Evolutionary conservation across 2,888 invertebrate genomes (phyloP).

Genomic region (Ormyrus thymus): DNA sequence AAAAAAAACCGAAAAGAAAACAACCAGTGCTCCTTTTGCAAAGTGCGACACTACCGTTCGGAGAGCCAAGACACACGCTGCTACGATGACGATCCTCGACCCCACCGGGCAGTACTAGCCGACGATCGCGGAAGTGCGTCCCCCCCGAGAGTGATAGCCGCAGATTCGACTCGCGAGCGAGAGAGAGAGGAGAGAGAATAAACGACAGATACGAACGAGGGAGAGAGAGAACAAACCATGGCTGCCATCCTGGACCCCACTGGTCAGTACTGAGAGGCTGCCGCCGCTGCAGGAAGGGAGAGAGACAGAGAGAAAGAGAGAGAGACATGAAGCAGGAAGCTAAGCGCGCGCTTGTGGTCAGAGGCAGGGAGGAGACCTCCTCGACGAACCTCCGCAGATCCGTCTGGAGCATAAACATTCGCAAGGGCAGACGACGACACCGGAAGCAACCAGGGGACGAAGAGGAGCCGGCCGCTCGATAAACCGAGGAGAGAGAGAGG

Average conservation of each 20-base stretch:
- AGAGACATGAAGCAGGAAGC: background rate
- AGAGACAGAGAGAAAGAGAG: slow-evolving; percentile 33
- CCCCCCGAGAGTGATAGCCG: slow-evolving; percentile 1
- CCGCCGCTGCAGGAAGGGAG: slow-evolving; percentile 15
- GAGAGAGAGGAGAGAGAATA: slow-evolving; percentile 40
- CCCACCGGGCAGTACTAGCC: slow-evolving; percentile 69
- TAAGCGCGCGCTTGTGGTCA: slow-evolving; percentile 47
- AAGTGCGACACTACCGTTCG: too few species aligned
- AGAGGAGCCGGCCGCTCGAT: slow-evolving; percentile 50
- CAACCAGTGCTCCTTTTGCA: too few species aligned
- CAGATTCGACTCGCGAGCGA: slow-evolving; percentile 35
- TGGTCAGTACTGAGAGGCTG: slow-evolving; percentile 66
- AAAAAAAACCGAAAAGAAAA: too few species aligned
- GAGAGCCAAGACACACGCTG: too few species aligned
- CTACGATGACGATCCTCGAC: slow-evolving; percentile 61
- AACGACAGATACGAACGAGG: slow-evolving; percentile 18
- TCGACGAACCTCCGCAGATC: slow-evolving; percentile 72
- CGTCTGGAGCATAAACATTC: slow-evolving; percentile 72
- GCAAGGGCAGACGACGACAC: slow-evolving; percentile 71
- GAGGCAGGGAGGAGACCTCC: slow-evolving; percentile 71
- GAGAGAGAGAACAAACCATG: slow-evolving; percentile 59
- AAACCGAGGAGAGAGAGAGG: slow-evolving; percentile 30
- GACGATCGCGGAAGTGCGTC: slow-evolving; percentile 38
- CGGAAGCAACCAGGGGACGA: slow-evolving; percentile 49
- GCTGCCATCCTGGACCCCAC: slow-evolving; percentile 69